Base-by-base conservation (phyloP, 2,113 vertebrate species). In the Poicephalus meyeri region DNA sequence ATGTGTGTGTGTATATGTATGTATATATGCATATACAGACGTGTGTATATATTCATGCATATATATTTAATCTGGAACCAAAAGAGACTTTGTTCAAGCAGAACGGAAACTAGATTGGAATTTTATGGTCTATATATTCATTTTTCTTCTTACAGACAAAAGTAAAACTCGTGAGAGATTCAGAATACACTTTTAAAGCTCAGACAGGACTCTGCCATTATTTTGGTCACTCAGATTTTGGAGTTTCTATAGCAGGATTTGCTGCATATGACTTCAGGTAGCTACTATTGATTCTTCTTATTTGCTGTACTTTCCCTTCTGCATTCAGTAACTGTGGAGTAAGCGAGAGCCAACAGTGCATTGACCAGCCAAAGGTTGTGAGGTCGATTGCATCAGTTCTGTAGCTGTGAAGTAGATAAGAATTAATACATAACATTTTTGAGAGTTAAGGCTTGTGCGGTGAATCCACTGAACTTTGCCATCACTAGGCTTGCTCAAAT, bases 121-220 rank as follows among this genome's bases (percentile, higher is more conserved):
- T 55, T 71, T 39, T 50, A 9, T 64, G 37, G 11, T 58, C 24
- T 13, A 1, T 55, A 18, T 20, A 7, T 33, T 94, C 20, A 44
- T 89, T 92, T 93, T 7, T 86, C 76, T 85, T 70, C 47, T 96
- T 92, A 71, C 69, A 99, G 99, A 99, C 98, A 31, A 97, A 97
- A 89, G 96, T 98, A 72, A 99, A 98, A 94, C 83, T 99, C 13
- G 98, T 99, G 96, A 97, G 93, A 89, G 96, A 98, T 88, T 98
- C 98, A 2, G 98, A 99, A 47, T 99, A 99, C 76, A 70, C 98
- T 23, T 99, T 99, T 94, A 98, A 98, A 97, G 98, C 98, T 88
- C 93, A 97, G 55, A 98, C 97, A 7, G 98, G 98, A 73, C 74
- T 98, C 9, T 99, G 99, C 94, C 98, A 97, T 93, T 98, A 98